Evolutionary conservation across 1,140 invertebrate genomes (phyloP), one percentile per base, ranked within the genome.

Genomic region (Whitmania pigra): DNA sequence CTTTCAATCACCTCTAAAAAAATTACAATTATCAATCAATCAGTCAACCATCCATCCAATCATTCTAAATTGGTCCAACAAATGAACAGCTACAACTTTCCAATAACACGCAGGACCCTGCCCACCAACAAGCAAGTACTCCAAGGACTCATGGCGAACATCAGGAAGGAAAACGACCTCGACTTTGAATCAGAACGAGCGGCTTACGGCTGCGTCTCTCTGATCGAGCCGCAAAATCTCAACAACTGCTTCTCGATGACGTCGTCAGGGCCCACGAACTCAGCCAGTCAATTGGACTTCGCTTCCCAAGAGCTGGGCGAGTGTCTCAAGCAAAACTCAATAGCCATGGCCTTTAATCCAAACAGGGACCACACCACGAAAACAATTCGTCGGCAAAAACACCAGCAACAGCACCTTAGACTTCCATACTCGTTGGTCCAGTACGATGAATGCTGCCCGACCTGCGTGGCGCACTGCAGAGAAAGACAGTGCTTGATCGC

Each of bases 231-330:
- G 22, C 57, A 31, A 15, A 63, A 63, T 31, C 22, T 22, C 4
- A 63, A 63, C 29, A 63, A 63, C 29, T 63, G 57, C 29, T 63
- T 63, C 29, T 63, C 57, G 15, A 63, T 63, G 57, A 63, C 57
- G 1, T 63, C 57, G 1, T 63, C 57, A n/a, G 43, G 43, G 43
- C 43, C 43, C 9, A 4, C 43, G 9, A 49, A 49, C 43, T 49
- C 43, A 17, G 43, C 43, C 43, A 49, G 43, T 49, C 43, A 49
- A 17, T 1, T 49, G 5, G 43, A 49, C 43, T 49, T 49, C 9
- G 43, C 43, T 49, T 49, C 43, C 43, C 13, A 4, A 0, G 43
- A 49, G 9, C 43, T 49, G 11, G 43, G 43, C 43, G 43, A 49
- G 43, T 49, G 43, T 49, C 43, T 49, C 5, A 49, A 49, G 43